Conservation (phyloP, 2,797 vertebrate species). For the Gobio occitaniae region DNA sequence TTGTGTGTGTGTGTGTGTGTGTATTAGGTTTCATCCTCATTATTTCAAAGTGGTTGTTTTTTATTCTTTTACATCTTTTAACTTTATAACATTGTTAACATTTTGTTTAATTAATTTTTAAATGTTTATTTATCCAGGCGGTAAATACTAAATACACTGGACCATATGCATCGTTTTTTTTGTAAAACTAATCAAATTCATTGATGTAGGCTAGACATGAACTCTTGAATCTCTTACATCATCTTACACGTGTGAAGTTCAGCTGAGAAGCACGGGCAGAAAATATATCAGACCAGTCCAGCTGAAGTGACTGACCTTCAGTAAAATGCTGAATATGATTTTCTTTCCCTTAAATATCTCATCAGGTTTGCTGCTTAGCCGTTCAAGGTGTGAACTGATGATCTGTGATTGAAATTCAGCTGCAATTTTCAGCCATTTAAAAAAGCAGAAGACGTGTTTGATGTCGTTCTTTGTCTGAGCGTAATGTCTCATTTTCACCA, state of each 20-base stretch:
- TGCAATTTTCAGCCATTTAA: slow-evolving; percentile 34
- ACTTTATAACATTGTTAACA: neutral
- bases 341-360: slow-evolving; percentile 18
- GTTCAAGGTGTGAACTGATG: slow-evolving; percentile 23
- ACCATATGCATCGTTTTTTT: neutral
- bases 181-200: neutral
- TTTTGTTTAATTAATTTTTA: neutral
- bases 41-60: neutral
- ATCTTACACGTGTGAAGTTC: neutral
- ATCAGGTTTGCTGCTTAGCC: slow-evolving; percentile 3
- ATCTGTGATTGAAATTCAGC: slow-evolving; percentile 35
- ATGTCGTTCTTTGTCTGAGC: slow-evolving; percentile 47
- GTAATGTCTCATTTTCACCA: slow-evolving; percentile 54
- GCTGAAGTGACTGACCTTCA: slow-evolving; percentile 13
- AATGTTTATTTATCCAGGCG: neutral
- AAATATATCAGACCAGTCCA: neutral
- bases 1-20: neutral
- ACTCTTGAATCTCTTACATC: neutral
- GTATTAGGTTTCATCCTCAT: neutral
- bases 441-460: slow-evolving; percentile 29
- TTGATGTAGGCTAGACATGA: neutral
- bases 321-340: slow-evolving; percentile 4
- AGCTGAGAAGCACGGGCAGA: neutral
- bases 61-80: neutral
- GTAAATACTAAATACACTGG: neutral